Evolutionary conservation across 2,888 invertebrate species (phyloP), one percentile per base, ranked within the genome.

Genomic region (Conistra vaccinii): DNA sequence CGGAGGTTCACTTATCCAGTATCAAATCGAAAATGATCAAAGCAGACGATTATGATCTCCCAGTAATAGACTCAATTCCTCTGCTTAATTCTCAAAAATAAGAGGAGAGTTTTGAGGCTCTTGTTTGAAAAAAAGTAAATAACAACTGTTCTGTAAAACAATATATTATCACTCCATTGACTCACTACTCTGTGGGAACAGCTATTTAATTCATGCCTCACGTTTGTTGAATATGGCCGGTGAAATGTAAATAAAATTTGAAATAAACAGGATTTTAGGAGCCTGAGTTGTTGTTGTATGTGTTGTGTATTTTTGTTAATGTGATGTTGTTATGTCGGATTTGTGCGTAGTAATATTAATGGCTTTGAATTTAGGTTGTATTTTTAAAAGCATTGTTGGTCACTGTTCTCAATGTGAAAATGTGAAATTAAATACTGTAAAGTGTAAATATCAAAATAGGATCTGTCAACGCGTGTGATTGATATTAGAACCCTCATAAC

Each of bases 171-270:
- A 68, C 58, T 76, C 23, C 80, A 71, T n/a, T 42, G 1, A 12
- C 14, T 51, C 0, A 7, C 10, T 53, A 61, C 55, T 69, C 72
- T 51, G 23, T 69, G 65, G 29, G 9, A 35, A 32, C 70, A 77
- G 66, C 77, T 85, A 85, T 88, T 85, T 86, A 86, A 86, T 89
- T 86, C 71, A 82, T 74, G 55, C 73, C 66, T 39, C 78, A 69
- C 70, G 67, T 69, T 76, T 53, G 76, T 77, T 67, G 68, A 17
- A 68, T 65, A 61, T 69, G 57, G 63, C 73, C 62, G n/a, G 63
- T 39, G 26, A 63, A 67, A 69, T 76, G 74, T 65, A 65, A 73
- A 80, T 70, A 78, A 65, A 70, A 76, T 71, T 65, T 65, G 55
- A 72, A 76, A 85, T 85, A 69, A 81, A 79, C 73, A 76, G 66